Evolutionary conservation across 1,140 invertebrate species (phyloP), one percentile per base, ranked within the genome.

Genomic region (Brachionus angularis): DNA sequence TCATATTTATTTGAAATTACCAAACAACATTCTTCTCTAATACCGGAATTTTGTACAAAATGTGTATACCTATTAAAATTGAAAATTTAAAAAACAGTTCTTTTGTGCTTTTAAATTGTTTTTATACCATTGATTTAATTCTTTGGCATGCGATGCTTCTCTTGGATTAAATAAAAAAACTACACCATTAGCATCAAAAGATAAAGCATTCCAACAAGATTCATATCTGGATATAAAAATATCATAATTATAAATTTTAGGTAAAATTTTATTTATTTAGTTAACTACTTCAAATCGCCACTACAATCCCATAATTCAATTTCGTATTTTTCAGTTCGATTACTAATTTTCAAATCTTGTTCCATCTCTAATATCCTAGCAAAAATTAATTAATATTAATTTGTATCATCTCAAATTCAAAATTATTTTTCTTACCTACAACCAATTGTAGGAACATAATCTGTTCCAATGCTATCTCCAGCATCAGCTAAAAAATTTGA

Each of bases 181-280:
- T n/a, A 89, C 84, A 23, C 88, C 89, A 75, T 87, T 84, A 2
- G 85, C 81, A 76, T 87, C 86, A 76, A 85, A 82, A 46, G 86
- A 85, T 72, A 90, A 84, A 7, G 87, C 87, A 55, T 89, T 86
- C 89, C 89, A 91, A 77, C 88, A 90, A 14, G 83, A 83, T 78
- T 88, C 86, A 81, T 86, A 89, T 75, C 89, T 90, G 73, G 29
- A 79, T 77, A 78, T 74, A 31, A 69, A 58, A 39, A 46, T 34
- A 16, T 5, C 10, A 34, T 71, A 49, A 16, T 47, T 49, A n/a
- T 34, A 49, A 47, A 33, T 69, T 69, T 71, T 64, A 31, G 27
- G 5, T 36, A 49, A 14, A 39, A 49, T 12, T 25, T 34, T 47
- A 29, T 29, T 55, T 25, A 27, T 39, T 8, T 18, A 58, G 29